These are phyloP conservation scores for Micropoecilia bifurca DNA, from an alignment of 2,797 vertebrate species.

Conservation along the genomic window DNA sequence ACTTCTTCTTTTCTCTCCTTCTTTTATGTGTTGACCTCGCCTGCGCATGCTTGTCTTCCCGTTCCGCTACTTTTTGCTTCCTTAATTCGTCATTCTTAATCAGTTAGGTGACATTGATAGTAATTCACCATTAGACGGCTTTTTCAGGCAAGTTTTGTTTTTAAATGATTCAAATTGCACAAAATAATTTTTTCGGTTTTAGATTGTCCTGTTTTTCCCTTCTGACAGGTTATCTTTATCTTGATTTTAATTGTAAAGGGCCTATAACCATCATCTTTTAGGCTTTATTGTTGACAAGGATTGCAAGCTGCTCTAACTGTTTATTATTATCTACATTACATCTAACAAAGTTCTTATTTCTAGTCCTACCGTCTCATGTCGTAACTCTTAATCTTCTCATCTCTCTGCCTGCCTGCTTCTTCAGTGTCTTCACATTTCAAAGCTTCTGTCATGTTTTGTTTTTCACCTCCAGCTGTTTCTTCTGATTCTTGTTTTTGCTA, in stretches of 20 bases:
- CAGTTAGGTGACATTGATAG: neutral
- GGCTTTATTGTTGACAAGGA: neutral
- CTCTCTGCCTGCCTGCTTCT: conserved; percentile 21
- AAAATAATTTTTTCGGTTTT: too few relatives aligned
- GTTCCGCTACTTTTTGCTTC: neutral
- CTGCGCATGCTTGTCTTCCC: neutral
- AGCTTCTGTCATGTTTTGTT: neutral
- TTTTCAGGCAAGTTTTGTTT: neutral
- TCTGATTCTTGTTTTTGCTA: conserved; percentile 3
- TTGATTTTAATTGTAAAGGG: neutral
- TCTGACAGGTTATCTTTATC: neutral
- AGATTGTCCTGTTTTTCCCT: neutral
- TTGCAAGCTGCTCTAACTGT: neutral
- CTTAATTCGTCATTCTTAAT: neutral
- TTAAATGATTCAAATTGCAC: too few relatives aligned
- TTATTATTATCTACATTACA: neutral
- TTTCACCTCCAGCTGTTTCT: neutral
- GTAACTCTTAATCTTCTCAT: conserved; percentile 17
- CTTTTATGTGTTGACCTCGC: neutral
- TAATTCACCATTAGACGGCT: neutral
- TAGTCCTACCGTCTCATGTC: conserved; percentile 9
- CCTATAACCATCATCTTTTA: neutral
- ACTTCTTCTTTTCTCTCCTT: conserved; percentile 10
- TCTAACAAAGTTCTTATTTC: conserved; percentile 12
- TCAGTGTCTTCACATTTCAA: conserved; percentile 10